Evolutionary conservation across 2,113 vertebrate genomes (phyloP), one percentile per base, ranked within the genome.

Genomic region (Rhagologus leucostigma): DNA sequence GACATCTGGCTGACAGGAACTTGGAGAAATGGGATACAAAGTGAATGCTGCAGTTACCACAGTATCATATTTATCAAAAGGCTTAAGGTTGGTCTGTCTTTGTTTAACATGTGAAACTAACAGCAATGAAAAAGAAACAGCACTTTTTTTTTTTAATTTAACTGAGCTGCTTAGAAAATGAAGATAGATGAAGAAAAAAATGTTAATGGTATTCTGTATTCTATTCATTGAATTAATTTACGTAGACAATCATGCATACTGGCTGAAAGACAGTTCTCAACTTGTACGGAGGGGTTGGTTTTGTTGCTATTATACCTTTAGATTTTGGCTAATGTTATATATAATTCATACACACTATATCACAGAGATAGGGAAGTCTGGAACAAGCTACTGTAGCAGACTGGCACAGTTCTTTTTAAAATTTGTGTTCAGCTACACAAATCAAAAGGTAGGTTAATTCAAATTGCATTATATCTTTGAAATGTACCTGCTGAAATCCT

Each of bases 1-100:
- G 98, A 99, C 98, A 98, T 98, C 97, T 98, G 98, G 98, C 98
- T 98, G 98, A 98, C 97, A 97, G 97, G 95, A 97, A 97, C 97
- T 95, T 98, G 96, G 95, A 97, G 95, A 98, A 98, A 98, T 98
- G 97, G 96, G 97, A 98, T 98, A 97, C 49, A 13, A 97, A 97
- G 95, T 97, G 96, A 97, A 98, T 96, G 97, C 94, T 97, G 97
- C 96, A 97, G 96, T 97, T 98, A 96, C 95, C 97, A 97, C 95
- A 46, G 96, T 92, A 96, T 98, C 96, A 8, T 98, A 97, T 98
- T 98, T 98, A 98, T 98, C 97, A 97, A 97, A 97, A 96, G 97
- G 93, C 96, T 97, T 98, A 96, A 98, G 97, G 95, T 98, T 97
- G 96, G 94, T 84, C 95, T 97, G 90, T 95, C 97, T 98, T 97